A percentile compares a stretch with the other conserved stretches of the same genome.
Evolutionary conservation across 2,797 vertebrate species (phyloP).

Genomic region (Sarcoramphus papa): DNA sequence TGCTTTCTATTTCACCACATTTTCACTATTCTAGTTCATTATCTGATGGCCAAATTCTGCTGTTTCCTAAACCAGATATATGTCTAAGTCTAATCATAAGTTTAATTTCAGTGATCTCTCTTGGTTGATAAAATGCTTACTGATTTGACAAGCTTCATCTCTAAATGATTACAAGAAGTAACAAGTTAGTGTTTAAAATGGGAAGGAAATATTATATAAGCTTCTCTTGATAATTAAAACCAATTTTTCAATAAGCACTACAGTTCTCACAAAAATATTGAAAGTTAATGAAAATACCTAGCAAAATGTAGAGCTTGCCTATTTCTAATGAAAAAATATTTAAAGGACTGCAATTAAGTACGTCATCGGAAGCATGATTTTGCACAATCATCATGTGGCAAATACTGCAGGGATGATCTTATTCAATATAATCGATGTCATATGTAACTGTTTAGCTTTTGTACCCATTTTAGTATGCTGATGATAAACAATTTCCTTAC

Average conservation of each 20-base stretch:
- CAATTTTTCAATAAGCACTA: neutral
- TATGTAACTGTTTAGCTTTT: slow-evolving; percentile 20
- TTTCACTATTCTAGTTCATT: neutral
- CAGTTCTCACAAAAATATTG: neutral
- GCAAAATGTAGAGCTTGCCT: neutral
- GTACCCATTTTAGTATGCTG: neutral
- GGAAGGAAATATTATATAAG: neutral
- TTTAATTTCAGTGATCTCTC: neutral
- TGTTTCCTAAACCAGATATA: neutral
- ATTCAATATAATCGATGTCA: slow-evolving; percentile 12
- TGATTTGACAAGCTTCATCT: neutral
- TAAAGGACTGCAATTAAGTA: slow-evolving; percentile 3
- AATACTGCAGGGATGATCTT: slow-evolving; percentile 3
- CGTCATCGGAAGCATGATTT: neutral
- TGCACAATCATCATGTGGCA: neutral
- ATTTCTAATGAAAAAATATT: slow-evolving; percentile 24
- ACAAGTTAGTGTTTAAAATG: neutral
- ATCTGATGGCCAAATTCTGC: neutral
- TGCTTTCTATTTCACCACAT: neutral
- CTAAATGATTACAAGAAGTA: slow-evolving; percentile 35
- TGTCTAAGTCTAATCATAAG: neutral
- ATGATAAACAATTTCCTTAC: slow-evolving; percentile 38
- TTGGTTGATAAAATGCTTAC: slow-evolving; percentile 3
- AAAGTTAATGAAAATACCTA: slow-evolving; percentile 17
- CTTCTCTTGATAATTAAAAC: slow-evolving; percentile 22